phyloP scores from a whole-genome alignment of 2,888 invertebrate genomes.

The Volucella inanis region DNA sequence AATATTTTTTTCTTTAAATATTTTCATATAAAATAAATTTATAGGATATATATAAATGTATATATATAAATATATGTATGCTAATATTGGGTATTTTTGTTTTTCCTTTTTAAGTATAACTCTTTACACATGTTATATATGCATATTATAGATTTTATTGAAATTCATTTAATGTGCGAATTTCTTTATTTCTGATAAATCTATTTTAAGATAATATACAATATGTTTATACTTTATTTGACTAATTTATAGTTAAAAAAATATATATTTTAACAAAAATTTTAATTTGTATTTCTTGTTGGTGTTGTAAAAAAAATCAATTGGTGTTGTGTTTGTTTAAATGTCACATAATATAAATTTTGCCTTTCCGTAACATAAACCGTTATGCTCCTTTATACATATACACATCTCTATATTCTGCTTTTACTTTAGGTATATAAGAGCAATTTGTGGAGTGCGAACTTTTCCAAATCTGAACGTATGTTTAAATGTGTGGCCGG shows the following conservation, averaged over 20 bases:
- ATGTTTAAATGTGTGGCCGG: conserved; percentile 63
- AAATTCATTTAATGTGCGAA: conserved; percentile 51
- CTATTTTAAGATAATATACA: conserved; percentile 36
- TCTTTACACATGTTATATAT: conserved; percentile 47
- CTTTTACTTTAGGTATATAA: conserved; percentile 32
- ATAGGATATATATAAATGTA: conserved; percentile 34
- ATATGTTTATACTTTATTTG: conserved; percentile 41
- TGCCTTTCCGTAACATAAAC: conserved; percentile 48
- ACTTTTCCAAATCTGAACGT: conserved; percentile 41
- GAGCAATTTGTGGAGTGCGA: conserved; percentile 55
- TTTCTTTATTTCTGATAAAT: conserved; percentile 29
- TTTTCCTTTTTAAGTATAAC: conserved; percentile 52
- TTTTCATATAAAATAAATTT: conserved; percentile 70
- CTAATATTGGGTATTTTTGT: conserved; percentile 29
- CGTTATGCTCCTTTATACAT: conserved; percentile 38
- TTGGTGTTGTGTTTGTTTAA: conserved; percentile 54
- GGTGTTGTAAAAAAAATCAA: conserved; percentile 40
- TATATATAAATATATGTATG: conserved; percentile 40
- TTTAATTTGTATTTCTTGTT: conserved; percentile 30
- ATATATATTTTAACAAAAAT: conserved; percentile 23
- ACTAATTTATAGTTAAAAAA: conserved; percentile 14
- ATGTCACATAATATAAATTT: conserved; percentile 31
- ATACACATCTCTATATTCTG: conserved; percentile 50
- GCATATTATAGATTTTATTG: conserved; percentile 56
- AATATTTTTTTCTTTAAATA: conserved; percentile 54